Base-by-base conservation (phyloP, 2,113 vertebrate species). In the Chaetodon auriga region DNA sequence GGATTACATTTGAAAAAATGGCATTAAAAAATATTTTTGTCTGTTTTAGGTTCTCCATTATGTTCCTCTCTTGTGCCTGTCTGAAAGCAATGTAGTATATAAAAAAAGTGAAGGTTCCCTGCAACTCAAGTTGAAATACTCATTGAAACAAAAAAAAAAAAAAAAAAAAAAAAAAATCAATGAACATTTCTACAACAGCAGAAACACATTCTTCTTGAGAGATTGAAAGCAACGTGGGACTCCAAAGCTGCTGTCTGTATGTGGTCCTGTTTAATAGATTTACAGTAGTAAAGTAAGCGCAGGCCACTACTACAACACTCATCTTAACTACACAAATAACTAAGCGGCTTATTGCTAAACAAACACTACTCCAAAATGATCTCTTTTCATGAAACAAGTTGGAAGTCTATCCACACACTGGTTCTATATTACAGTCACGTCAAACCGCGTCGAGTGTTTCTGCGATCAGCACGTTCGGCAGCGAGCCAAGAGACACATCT, bases 401-500 rank as follows among this genome's bases (percentile, higher is more conserved):
- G 49, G 0, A 15, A 55, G 25, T 68, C 18, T 38, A 48, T 75
- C n/a, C 14, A 58, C 43, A 21, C 6, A 19, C 43, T 15, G 15
- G 3, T 41, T 6, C 21, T 46, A 57, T 41, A 73, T 43, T 35
- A 36, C 38, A 43, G 25, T 66, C 8, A 35, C 14, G 19, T 64
- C 19, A 25, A 43, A 30, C 4, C 35, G 62, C 35, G 38, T 19
- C 5, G 4, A 30, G 30, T 15, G 43, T 65, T 51, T 66, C 41
- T 25, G 57, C 25, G 16, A 12, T 57, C 48, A 66, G 53, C 51
- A 48, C 5, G 1, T 45, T 57, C 63, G 69, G 58, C 61, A 63
- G 18, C 46, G 48, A 60, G 53, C 21, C 30, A 5, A 10, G 70
- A 70, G 66, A 71, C 74, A 49, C 79, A 85, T 90, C 81, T 74